These are phyloP conservation scores for Rostratula benghalensis DNA, from an alignment of 2,113 vertebrate species.

Conservation along the genomic window DNA sequence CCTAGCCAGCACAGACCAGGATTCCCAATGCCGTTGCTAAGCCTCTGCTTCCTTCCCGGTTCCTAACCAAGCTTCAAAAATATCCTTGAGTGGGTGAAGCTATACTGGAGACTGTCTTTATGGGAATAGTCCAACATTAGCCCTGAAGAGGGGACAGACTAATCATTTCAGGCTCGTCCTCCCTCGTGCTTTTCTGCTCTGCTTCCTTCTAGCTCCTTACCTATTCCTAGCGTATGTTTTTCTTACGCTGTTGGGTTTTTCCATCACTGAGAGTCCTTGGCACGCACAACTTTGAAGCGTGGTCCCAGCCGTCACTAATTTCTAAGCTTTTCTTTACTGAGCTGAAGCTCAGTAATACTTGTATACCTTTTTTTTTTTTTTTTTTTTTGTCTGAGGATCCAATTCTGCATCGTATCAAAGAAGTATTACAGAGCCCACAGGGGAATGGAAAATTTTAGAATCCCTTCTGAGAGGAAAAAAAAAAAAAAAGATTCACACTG, in stretches of 20 bases:
- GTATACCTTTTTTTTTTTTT: not conserved
- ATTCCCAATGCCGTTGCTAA: not conserved
- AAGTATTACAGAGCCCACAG: not conserved
- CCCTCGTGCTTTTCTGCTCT: not conserved
- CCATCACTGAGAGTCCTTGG: not conserved
- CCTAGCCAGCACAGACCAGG: not conserved
- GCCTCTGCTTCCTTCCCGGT: not conserved
- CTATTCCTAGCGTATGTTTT: not conserved
- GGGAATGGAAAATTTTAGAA: not conserved
- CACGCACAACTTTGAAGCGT: not conserved
- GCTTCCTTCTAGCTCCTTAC: not conserved
- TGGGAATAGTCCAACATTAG: not conserved
- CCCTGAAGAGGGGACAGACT: not conserved
- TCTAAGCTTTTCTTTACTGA: not conserved
- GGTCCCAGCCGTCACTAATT: not conserved
- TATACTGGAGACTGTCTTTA: not conserved
- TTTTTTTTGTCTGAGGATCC: too few species aligned
- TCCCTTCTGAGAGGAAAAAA: not conserved
- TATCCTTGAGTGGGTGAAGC: conserved; percentile 13
- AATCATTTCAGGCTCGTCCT: conserved; percentile 3
- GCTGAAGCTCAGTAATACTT: not conserved
- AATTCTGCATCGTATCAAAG: not conserved
- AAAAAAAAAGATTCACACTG: not conserved
- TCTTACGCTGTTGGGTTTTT: not conserved
- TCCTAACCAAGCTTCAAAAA: conserved; percentile 7